These are phyloP conservation scores for Clepsis dumicolana DNA, from an alignment of 2,888 invertebrate genomes.

Conservation along the genomic window DNA sequence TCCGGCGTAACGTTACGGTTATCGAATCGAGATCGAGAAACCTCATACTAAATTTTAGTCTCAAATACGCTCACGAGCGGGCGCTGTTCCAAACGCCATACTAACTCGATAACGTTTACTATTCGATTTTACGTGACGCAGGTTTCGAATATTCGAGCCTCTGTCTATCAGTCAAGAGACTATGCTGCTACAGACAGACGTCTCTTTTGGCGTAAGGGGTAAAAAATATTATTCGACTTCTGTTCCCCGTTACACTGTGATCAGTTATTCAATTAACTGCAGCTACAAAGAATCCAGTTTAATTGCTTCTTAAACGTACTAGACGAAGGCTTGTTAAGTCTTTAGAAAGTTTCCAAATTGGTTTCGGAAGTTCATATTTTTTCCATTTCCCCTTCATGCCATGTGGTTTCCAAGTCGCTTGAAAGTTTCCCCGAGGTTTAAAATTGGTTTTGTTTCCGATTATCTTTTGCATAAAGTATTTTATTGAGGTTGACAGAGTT, in stretches of 20 bases:
- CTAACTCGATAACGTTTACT: too few relatives aligned
- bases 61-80: too few relatives aligned
- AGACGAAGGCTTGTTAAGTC: conserved; percentile 29
- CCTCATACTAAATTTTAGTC: too few relatives aligned
- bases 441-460: conserved; percentile 36
- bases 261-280: conserved; percentile 37
- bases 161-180: too few relatives aligned
- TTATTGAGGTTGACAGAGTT: background rate
- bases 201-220: too few relatives aligned
- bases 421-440: conserved; percentile 16
- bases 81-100: too few relatives aligned
- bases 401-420: conserved; percentile 11
- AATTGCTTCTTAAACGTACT: conserved; percentile 42
- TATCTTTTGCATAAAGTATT: conserved; percentile 13
- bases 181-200: too few relatives aligned
- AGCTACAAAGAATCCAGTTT: conserved; percentile 38
- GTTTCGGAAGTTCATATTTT: conserved; percentile 38
- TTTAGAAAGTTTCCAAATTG: conserved; percentile 34
- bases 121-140: too few relatives aligned
- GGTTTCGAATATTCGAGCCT: too few relatives aligned
- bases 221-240: background rate
- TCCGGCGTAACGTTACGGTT: too few relatives aligned
- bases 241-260: conserved; percentile 16
- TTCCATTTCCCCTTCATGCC: conserved; percentile 6
- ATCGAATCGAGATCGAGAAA: too few relatives aligned